These are phyloP conservation scores for Trichonephila clavata DNA, from an alignment of 1,140 invertebrate species.

Conservation along the genomic window DNA sequence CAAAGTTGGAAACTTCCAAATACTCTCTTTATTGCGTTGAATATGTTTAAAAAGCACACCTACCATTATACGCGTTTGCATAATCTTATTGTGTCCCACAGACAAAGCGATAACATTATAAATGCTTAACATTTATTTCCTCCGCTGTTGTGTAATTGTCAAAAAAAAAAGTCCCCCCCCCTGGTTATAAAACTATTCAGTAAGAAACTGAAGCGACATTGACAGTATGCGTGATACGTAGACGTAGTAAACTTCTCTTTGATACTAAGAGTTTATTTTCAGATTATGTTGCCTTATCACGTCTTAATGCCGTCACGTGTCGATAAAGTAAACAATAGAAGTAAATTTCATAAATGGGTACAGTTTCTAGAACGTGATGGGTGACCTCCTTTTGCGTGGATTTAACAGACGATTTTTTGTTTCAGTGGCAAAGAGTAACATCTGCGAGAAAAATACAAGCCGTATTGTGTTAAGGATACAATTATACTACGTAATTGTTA, in stretches of 20 bases:
- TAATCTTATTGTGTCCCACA: background rate
- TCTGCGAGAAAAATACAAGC: background rate
- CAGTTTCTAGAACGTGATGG: background rate
- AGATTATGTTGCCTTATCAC: slow-evolving; percentile 12
- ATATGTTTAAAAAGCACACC: too few relatives aligned
- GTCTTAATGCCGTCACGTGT: slow-evolving; percentile 32
- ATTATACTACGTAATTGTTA: too few relatives aligned
- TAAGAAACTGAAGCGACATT: background rate
- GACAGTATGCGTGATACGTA: background rate
- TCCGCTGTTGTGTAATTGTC: background rate
- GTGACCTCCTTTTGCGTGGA: background rate
- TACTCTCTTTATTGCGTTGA: too few relatives aligned
- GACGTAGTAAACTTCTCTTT: background rate
- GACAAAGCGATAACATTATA: background rate
- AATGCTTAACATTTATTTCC: background rate
- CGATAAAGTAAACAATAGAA: slow-evolving; percentile 38
- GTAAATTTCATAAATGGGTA: background rate
- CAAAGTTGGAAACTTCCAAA: too few relatives aligned
- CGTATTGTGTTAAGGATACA: too few relatives aligned
- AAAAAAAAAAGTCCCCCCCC: background rate
- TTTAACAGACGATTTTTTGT: background rate
- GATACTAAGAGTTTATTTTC: background rate
- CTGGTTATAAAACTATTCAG: background rate
- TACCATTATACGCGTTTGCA: too few relatives aligned
- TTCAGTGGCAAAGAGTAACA: background rate